Evolutionary conservation across 2,888 invertebrate species (phyloP).

Genomic region (Andrena trimmerana): DNA sequence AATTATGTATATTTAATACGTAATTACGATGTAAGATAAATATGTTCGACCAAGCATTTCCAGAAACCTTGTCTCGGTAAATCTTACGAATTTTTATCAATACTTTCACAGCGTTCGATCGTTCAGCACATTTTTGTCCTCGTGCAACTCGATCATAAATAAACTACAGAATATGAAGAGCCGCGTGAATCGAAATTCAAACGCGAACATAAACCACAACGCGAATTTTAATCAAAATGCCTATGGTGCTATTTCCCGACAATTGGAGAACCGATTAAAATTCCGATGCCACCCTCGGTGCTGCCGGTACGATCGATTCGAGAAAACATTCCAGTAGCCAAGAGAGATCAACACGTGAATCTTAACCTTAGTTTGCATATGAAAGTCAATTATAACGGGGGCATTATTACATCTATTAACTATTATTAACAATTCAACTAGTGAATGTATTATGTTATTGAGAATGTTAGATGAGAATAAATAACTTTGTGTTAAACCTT

Average conservation of each 20-base stretch:
- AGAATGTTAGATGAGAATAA: no score
- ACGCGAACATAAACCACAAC: slow-evolving; percentile 60
- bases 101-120: not conserved
- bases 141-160: slow-evolving; percentile 21
- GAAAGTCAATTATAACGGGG: not conserved
- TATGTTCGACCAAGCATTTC: no score
- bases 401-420: not conserved
- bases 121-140: not conserved
- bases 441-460: no score
- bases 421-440: no score
- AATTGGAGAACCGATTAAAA: slow-evolving; percentile 70
- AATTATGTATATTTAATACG: no score
- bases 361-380: slow-evolving; percentile 36
- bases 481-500: no score
- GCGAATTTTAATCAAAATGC: slow-evolving; percentile 73
- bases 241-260: slow-evolving; percentile 45
- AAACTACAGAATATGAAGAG: slow-evolving; percentile 32
- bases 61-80: not conserved
- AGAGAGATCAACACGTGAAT: slow-evolving; percentile 37
- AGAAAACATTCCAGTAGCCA: slow-evolving; percentile 45
- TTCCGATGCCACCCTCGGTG: slow-evolving; percentile 61
- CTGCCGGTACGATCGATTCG: slow-evolving; percentile 38
- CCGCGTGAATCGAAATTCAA: slow-evolving; percentile 53
- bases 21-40: no score
- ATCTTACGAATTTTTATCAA: not conserved